Conservation (phyloP, 2,113 vertebrate genomes). For the Ploceus nigricollis region DNA sequence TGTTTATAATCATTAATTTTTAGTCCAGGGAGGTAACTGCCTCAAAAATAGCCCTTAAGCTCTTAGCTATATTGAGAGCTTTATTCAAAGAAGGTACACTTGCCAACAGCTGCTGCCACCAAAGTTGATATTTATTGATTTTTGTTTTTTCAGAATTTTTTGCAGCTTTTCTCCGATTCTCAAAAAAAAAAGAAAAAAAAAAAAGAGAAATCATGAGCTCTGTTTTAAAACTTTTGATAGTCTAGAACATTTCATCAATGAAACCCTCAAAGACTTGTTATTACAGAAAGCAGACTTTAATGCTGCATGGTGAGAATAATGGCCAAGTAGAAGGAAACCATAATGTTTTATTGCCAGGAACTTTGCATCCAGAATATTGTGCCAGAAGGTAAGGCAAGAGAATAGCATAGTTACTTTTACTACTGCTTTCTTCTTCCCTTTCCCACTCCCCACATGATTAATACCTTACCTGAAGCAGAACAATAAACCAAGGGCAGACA, state of each 20-base stretch:
- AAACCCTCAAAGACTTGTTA: background rate
- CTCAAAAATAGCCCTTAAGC: conserved; percentile 19
- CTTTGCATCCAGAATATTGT: background rate
- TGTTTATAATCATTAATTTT: conserved; percentile 39
- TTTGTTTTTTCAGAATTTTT: conserved; percentile 16
- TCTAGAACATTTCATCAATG: background rate
- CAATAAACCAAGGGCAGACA: conserved; percentile 35
- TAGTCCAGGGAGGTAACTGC: conserved; percentile 16
- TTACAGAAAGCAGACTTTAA: background rate
- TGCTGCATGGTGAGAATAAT: background rate
- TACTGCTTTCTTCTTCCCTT: background rate
- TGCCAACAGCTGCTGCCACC: conserved; percentile 30
- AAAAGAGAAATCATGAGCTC: background rate
- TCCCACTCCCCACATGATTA: background rate
- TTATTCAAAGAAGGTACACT: conserved; percentile 39
- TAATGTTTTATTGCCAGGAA: background rate
- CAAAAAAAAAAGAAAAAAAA: conserved; percentile 35
- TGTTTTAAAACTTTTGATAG: conserved; percentile 41
- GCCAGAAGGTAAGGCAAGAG: background rate
- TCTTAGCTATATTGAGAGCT: conserved; percentile 52
- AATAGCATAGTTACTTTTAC: background rate
- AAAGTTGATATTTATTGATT: conserved; percentile 46
- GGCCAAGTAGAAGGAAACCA: background rate
- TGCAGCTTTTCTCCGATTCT: background rate
- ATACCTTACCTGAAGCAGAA: conserved; percentile 41